A percentile compares a stretch with the other conserved stretches of the same genome.
Evolutionary conservation across 2,797 vertebrate genomes (phyloP).

Genomic region (Ptychadena robeensis): DNA sequence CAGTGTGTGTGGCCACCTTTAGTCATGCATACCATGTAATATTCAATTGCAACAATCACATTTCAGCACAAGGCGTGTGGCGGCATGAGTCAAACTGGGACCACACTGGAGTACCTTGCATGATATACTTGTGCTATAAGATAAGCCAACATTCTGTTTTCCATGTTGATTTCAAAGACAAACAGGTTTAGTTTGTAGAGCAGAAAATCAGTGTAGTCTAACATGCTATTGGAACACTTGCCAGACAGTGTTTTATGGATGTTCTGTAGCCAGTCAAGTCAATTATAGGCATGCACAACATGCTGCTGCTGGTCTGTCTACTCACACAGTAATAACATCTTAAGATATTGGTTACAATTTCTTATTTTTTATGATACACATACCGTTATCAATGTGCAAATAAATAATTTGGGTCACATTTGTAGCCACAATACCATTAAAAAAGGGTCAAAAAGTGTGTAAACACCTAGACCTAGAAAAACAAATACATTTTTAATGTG

Average conservation of each 20-base stretch:
- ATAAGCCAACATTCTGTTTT: background rate
- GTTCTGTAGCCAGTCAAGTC: slow-evolving; percentile 13
- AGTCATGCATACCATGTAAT: background rate
- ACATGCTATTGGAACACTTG: slow-evolving; percentile 11
- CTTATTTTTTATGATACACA: background rate
- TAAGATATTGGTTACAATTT: no score
- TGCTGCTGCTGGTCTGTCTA: slow-evolving; percentile 8
- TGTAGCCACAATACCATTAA: no score
- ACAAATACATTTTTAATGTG: no score
- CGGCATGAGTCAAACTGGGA: slow-evolving; percentile 4
- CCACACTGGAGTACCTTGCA: slow-evolving; percentile 13
- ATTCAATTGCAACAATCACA: background rate
- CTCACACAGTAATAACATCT: background rate
- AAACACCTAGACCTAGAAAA: no score
- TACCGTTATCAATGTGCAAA: background rate
- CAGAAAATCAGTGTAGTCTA: slow-evolving; percentile 1
- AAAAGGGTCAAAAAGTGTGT: no score
- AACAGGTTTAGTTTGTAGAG: background rate
- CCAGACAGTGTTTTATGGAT: slow-evolving; percentile 25
- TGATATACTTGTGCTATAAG: background rate
- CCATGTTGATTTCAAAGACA: background rate
- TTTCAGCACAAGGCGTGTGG: background rate
- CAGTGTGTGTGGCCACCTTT: background rate
- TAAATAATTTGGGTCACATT: no score
- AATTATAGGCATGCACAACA: slow-evolving; percentile 14